Base-by-base conservation (phyloP, 1,140 invertebrate species). In the Contarinia nasturtii region DNA sequence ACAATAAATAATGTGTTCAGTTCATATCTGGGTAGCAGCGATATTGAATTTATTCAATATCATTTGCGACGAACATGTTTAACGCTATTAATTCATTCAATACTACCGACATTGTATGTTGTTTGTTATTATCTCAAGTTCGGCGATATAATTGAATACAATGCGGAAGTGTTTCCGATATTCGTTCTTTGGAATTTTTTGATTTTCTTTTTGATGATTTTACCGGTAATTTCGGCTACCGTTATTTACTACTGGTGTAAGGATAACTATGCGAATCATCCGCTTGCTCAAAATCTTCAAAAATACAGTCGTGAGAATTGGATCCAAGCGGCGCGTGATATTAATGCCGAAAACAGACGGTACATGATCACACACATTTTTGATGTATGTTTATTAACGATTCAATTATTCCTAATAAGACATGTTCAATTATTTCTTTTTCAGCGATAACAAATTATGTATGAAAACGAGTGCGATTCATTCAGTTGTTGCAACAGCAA, bases 401-500 rank as follows among this genome's bases (percentile, higher is more conserved):
- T 48, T 21, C n/a, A 38, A 41, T 45, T 14, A 38, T 19, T 42
- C 44, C 44, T 50, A 36, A 18, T 44, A 48, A 44, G 18, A 49
- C 33, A 1, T 27, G 27, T 43, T 44, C 33, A 22, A 18, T 52
- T 50, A 51, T 49, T 47, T 45, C 52, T 58, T 50, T 70, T 71
- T 44, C 59, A 81, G 80, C 50, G 65, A 80, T 50, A 79, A 86
- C 55, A 88, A 87, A 66, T 75, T 86, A 49, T 73, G 70, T 18
- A 75, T 86, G 49, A 70, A 76, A 44, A 70, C 76, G 43, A 82
- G 74, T 59, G 72, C 76, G 3, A 68, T 84, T 20, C 74, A 70
- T 44, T 76, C 75, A 55, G 67, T 88, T 33, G 71, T 89, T 51
- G 81, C 79, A 5, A 90, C 86, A 1, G 78, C 86, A 55, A 86